Evolutionary conservation across 2,113 vertebrate species (phyloP), one percentile per base, ranked within the genome.

Genomic region (Columba livia): DNA sequence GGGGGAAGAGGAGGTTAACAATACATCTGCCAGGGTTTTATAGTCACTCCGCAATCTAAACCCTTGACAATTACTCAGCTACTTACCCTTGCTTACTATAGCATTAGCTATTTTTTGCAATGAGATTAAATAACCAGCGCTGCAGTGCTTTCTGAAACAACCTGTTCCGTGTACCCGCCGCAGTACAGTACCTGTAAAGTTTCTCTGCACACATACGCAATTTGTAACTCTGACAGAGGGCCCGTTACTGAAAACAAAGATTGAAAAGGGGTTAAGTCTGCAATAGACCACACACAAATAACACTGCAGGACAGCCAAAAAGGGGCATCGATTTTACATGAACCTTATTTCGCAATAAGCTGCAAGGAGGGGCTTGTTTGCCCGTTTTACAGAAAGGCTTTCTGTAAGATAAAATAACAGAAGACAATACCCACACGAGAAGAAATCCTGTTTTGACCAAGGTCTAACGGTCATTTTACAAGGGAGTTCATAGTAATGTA

Each of bases 191-290:
- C 99, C 99, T 99, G 99, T 67, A 99, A 90, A 23, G 99, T 99
- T 97, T 99, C 99, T 96, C 99, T 98, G 98, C 98, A 98, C 53
- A 99, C 98, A 34, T 99, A 99, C 1, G 99, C 99, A 69, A 99
- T 99, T 79, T 99, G 99, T 47, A 98, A 78, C 98, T 99, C 99
- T 40, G 99, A 98, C 66, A 99, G 98, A 20, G 99, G 99, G 77
- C 99, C 99, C 10, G 99, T 99, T 28, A 99, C 99, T 99, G 95
- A 26, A 97, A 97, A 97, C 4, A 96, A 72, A 95, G 58, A 51
- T 38, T 67, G 58, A 47, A 13, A 85, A 51, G 32, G 0, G 4
- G 11, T 32, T 81, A 12, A 89, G 2, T 74, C 58, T 13, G 25
- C 32, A 64, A 16, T 2, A 29, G 0, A 24, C 8, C 58, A 21